phyloP scores from a whole-genome alignment of 2,113 vertebrate genomes.

The Sterrhoptilus dennistouni region DNA sequence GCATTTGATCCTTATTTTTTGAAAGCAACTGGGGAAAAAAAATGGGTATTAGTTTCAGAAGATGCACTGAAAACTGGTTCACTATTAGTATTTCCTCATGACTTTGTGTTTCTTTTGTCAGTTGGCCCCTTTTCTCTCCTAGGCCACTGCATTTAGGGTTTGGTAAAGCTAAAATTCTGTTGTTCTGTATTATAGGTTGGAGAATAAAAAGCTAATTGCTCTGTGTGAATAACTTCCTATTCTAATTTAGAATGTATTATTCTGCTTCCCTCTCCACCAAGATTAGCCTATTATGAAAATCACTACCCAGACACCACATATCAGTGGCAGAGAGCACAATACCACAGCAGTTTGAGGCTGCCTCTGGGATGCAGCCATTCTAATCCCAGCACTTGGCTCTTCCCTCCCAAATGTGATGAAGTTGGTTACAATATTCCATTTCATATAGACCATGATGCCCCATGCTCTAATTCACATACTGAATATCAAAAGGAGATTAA shows the following conservation, averaged over 20 bases:
- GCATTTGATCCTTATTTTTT: background rate
- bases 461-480: background rate
- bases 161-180: background rate
- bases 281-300: constrained; percentile 48
- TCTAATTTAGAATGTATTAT: constrained; percentile 22
- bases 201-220: constrained; percentile 23
- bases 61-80: background rate
- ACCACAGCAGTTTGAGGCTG: background rate
- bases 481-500: constrained; percentile 3
- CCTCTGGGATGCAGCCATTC: constrained; percentile 21
- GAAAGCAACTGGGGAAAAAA: background rate
- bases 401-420: background rate
- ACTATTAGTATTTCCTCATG: background rate
- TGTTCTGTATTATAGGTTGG: background rate
- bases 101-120: background rate
- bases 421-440: background rate
- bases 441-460: background rate
- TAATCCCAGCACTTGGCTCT: background rate
- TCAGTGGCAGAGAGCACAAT: background rate
- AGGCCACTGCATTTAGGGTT: background rate
- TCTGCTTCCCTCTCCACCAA: background rate
- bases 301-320: background rate
- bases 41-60: background rate
- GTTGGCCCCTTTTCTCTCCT: background rate
- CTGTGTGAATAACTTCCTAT: constrained; percentile 17